Percentiles rank a stretch among this genome's conserved stretches.
phyloP scores from a whole-genome alignment of 2,797 vertebrate genomes.

The Pseudochirops corinnae region DNA sequence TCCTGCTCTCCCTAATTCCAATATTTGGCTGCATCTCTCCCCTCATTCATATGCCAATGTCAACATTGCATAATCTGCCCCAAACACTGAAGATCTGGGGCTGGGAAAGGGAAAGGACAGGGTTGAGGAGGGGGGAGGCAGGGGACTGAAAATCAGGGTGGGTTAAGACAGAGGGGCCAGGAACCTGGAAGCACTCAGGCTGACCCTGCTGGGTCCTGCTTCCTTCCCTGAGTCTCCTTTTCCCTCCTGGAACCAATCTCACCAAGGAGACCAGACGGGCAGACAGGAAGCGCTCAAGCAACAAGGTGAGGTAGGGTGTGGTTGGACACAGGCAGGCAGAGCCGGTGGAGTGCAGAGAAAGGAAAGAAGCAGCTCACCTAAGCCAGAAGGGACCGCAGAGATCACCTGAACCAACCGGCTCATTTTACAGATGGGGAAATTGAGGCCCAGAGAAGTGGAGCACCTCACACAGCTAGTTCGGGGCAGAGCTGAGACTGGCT shows the following conservation, averaged over 20 bases:
- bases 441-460: not conserved
- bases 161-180: not conserved
- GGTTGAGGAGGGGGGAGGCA: not conserved
- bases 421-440: no score
- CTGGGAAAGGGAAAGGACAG: constrained; percentile 39
- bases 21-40: constrained; percentile 50
- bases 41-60: constrained; percentile 77
- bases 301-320: not conserved
- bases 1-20: constrained; percentile 75
- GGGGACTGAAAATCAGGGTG: not conserved
- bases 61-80: constrained; percentile 75
- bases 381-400: no score
- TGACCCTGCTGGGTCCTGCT: not conserved
- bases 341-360: not conserved
- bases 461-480: not conserved
- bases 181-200: not conserved
- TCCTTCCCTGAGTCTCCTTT: not conserved
- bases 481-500: not conserved
- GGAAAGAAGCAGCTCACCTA: not conserved
- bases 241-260: not conserved
- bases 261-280: not conserved
- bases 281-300: not conserved
- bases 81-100: constrained; percentile 65
- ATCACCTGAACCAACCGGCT: no score
- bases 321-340: not conserved